phyloP scores from a whole-genome alignment of 2,888 invertebrate species.

The Drymonia ruficornis region DNA sequence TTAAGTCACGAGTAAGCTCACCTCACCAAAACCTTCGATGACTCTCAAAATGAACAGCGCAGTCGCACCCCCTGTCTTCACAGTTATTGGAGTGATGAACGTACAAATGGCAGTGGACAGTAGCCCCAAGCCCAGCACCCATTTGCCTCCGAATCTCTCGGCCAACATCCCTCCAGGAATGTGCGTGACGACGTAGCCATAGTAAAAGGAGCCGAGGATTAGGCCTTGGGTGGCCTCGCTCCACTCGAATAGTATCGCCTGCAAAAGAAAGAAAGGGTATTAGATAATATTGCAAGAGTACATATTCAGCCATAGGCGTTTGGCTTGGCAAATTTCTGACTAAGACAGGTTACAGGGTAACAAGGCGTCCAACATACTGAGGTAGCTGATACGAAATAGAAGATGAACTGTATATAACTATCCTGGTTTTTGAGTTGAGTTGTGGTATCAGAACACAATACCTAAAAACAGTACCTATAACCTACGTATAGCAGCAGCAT shows the following conservation, averaged over 20 bases:
- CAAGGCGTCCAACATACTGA: no score
- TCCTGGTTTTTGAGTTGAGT: no score
- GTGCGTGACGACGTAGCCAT: conserved; percentile 93
- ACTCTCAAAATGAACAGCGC: conserved; percentile 84
- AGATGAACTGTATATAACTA: no score
- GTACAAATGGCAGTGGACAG: conserved; percentile 92
- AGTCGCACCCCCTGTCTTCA: conserved; percentile 82
- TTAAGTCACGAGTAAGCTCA: conserved; percentile 49
- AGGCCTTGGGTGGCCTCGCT: conserved; percentile 89
- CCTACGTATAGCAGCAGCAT: no score
- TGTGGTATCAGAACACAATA: no score
- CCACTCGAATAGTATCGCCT: conserved; percentile 85
- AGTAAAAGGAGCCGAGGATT: conserved; percentile 93
- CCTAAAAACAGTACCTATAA: no score
- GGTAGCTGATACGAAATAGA: no score
- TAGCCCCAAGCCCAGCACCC: conserved; percentile 92
- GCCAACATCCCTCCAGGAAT: conserved; percentile 93
- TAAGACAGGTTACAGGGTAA: no score
- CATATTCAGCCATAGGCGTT: neutral
- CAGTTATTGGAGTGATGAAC: conserved; percentile 90
- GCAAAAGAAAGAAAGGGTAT: conserved; percentile 14
- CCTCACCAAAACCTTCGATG: conserved; percentile 87
- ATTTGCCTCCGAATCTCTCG: conserved; percentile 93
- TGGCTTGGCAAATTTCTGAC: no score
- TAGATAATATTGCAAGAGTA: neutral